Conservation (phyloP, 2,113 vertebrate species). For the Xiphorhynchus elegans region DNA sequence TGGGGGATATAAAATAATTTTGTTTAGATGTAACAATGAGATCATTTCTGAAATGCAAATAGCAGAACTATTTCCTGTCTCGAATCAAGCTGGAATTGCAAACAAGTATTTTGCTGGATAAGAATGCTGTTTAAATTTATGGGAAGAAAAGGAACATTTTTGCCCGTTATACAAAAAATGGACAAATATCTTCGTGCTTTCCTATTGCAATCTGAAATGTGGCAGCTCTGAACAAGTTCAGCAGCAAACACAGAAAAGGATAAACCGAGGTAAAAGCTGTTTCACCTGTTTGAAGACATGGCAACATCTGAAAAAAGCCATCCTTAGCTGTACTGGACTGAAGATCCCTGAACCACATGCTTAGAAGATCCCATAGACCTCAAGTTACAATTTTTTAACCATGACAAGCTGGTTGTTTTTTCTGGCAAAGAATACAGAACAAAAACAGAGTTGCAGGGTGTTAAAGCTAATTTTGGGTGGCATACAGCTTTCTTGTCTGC, state of each 20-base stretch:
- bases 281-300: not conserved
- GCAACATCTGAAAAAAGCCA: not conserved
- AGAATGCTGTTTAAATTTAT: not conserved
- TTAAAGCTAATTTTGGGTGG: not conserved
- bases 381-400: not conserved
- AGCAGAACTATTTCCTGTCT: not conserved
- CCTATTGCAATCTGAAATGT: not conserved
- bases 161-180: not conserved
- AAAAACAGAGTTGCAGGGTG: not conserved
- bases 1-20: not conserved
- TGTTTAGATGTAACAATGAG: not conserved
- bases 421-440: not conserved
- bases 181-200: not conserved
- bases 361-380: not conserved
- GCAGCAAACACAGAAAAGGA: not conserved
- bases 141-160: not conserved
- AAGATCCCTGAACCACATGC: no score
- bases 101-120: not conserved
- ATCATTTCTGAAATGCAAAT: not conserved
- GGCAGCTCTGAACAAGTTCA: not conserved
- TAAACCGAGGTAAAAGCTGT: not conserved
- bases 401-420: not conserved
- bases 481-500: not conserved
- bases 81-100: not conserved
- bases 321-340: fast-evolving